A percentile compares a stretch with the other conserved stretches of the same genome.
Conservation (phyloP, 1,140 invertebrate genomes). For the Trinorchestia longiramus region DNA sequence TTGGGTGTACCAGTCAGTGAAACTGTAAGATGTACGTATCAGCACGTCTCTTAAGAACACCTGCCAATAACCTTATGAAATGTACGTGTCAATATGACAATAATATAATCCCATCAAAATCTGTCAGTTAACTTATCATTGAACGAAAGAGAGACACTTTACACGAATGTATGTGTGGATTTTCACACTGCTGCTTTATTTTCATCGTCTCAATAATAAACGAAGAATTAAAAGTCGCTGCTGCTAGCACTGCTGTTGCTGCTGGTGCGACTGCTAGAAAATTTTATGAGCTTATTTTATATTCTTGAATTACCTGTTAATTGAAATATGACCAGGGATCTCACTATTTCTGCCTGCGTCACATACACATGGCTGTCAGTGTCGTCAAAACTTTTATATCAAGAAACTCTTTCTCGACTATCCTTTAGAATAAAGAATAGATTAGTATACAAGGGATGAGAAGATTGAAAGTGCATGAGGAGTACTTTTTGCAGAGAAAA, state of each 20-base stretch:
- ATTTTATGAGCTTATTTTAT: not conserved
- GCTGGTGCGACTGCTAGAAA: not conserved
- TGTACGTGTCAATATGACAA: too few species aligned
- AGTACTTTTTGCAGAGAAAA: not conserved
- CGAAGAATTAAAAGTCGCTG: not conserved
- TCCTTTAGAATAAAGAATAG: not conserved
- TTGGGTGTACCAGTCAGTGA: too few species aligned
- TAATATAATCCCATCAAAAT: too few species aligned
- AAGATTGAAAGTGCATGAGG: not conserved
- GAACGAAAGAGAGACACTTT: too few species aligned
- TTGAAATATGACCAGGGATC: not conserved
- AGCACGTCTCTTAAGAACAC: too few species aligned
- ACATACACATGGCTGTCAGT: too few species aligned
- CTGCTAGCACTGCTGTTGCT: not conserved
- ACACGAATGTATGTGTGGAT: not conserved
- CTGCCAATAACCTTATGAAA: too few species aligned
- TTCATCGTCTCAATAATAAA: not conserved
- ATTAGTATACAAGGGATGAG: not conserved
- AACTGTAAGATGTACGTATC: too few species aligned
- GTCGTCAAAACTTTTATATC: not conserved
- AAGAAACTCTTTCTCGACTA: not conserved
- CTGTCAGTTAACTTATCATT: too few species aligned
- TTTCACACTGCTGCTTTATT: not conserved
- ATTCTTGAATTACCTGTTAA: not conserved
- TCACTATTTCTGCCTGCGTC: too few species aligned